Evolutionary conservation across 2,113 vertebrate species (phyloP).

Genomic region (Lepus europaeus): DNA sequence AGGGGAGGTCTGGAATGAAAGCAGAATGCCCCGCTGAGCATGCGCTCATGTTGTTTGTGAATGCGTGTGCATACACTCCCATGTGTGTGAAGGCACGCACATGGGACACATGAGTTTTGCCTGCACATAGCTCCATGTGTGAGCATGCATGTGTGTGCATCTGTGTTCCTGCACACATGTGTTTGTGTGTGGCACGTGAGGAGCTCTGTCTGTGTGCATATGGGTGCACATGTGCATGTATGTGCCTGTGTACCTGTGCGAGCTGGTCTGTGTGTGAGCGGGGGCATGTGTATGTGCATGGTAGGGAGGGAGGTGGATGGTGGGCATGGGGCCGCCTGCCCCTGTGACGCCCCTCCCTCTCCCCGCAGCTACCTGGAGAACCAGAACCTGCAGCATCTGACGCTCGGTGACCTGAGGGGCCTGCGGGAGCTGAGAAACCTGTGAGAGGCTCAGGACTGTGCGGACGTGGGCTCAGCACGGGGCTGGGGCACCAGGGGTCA

Average conservation of each 20-base stretch:
- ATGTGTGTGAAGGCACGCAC: not conserved
- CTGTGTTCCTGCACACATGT: not conserved
- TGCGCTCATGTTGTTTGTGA: not conserved
- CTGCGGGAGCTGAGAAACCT: slow-evolving; percentile 93
- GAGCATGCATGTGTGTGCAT: too few relatives aligned
- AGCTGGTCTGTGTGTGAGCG: not conserved
- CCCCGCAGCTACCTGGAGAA: slow-evolving; percentile 92
- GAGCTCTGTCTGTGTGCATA: not conserved
- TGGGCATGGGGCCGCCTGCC: not conserved
- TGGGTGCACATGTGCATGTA: not conserved
- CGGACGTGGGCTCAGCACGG: not conserved
- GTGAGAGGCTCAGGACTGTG: slow-evolving; percentile 84
- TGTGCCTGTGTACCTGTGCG: not conserved
- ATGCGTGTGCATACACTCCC: not conserved
- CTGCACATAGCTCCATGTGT: not conserved
- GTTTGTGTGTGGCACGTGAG: not conserved
- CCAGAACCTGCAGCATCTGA: slow-evolving; percentile 91
- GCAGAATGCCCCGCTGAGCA: not conserved
- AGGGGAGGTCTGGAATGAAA: not conserved
- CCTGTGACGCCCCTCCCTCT: not conserved
- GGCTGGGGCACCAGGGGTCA: not conserved
- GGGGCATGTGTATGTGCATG: not conserved
- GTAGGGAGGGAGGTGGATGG: not conserved
- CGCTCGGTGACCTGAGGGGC: slow-evolving; percentile 87
- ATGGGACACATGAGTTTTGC: not conserved